Evolutionary conservation across 2,888 invertebrate genomes (phyloP).

Genomic region (Entomobrya multifasciata): DNA sequence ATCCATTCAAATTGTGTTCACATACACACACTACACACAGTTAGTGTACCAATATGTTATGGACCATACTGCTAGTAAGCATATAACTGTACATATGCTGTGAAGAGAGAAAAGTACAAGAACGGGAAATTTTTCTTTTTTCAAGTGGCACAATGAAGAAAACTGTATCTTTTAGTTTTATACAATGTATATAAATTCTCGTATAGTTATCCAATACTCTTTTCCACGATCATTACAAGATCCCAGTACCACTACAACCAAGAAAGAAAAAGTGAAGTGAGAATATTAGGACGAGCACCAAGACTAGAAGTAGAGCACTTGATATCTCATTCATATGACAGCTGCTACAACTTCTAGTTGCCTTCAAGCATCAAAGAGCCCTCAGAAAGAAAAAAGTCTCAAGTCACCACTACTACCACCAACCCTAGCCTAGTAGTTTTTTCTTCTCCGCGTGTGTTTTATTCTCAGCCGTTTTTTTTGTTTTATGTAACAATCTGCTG

Average conservation of each 20-base stretch:
- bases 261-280: background rate
- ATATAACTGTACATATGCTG: background rate
- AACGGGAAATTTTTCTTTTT: too few relatives aligned
- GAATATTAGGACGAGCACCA: background rate
- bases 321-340: slow-evolving; percentile 68
- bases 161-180: too few relatives aligned
- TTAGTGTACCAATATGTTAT: too few relatives aligned
- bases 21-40: too few relatives aligned
- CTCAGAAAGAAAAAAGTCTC: background rate
- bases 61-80: too few relatives aligned
- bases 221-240: too few relatives aligned
- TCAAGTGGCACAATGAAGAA: background rate
- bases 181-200: too few relatives aligned
- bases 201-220: background rate
- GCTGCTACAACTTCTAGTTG: slow-evolving; percentile 39
- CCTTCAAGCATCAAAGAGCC: background rate
- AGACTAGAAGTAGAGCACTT: slow-evolving; percentile 35
- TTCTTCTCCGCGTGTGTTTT: too few relatives aligned
- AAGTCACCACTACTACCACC: background rate
- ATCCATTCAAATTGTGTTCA: too few relatives aligned
- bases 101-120: background rate
- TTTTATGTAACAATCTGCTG: slow-evolving; percentile 28
- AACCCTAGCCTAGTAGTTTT: too few relatives aligned
- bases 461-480: background rate
- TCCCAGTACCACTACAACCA: background rate